Evolutionary conservation across 2,888 invertebrate genomes (phyloP), one percentile per base, ranked within the genome.

Genomic region (Stenodema calcarata): DNA sequence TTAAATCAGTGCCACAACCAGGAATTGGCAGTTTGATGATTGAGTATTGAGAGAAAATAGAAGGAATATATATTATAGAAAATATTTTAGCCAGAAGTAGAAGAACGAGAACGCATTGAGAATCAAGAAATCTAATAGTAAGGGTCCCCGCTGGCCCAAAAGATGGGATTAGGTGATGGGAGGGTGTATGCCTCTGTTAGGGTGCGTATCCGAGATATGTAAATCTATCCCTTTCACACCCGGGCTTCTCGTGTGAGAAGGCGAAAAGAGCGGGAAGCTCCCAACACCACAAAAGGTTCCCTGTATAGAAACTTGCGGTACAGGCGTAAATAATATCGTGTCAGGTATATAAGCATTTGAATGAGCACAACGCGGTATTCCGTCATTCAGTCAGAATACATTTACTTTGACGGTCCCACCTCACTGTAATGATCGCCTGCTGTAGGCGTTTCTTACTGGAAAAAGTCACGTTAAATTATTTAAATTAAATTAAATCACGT

Each of bases 281-380:
- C 44, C 41, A 11, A 12, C 78, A 44, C 44, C 78, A 78, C 42
- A 78, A 82, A 82, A 82, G 82, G 69, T n/a, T 82, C 16, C 69
- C 69, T 69, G 18, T 41, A 69, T 69, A 69, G 69, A 69, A 82
- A 82, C 69, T 69, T 69, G 69, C 23, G 82, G 82, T 50, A 80
- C 80, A 54, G 47, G 80, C 47, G 80, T 82, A 82, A 82, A 82
- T 82, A 82, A 82, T 82, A 82, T 41, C 27, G 44, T 78, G 78
- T 44, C 78, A 78, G 78, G 78, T 78, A 78, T 78, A 78, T 78
- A 78, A 78, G 78, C 27, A 78, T 78, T 44, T 78, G 78, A 78
- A 78, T 78, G 78, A 78, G 41, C 78, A 78, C 78, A 44, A 78
- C n/a, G 23, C 35, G 73, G 73, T 18, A 73, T 18, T 44, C 41